These are phyloP conservation scores for Sarcophaga carnaria DNA, from an alignment of 2,888 invertebrate species.

Conservation along the genomic window DNA sequence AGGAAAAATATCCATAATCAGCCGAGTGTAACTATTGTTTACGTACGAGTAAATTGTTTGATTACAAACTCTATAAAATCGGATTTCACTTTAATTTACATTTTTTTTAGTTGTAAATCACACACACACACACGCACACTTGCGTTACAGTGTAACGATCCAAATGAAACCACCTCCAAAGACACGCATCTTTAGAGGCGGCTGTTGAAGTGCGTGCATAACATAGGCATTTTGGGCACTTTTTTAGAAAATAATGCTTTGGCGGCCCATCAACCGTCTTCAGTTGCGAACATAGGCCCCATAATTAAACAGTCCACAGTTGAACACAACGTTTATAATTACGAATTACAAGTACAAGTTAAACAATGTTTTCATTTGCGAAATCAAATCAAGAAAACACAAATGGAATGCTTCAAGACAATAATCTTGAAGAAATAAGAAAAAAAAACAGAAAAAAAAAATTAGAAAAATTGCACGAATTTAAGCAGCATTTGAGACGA, in stretches of 20 bases:
- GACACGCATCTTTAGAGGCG: conserved; percentile 63
- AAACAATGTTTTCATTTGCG: conserved; percentile 46
- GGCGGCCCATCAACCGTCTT: conserved; percentile 42
- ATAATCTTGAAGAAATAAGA: conserved; percentile 48
- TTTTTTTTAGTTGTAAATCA: conserved; percentile 58
- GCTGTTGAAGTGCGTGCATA: conserved; percentile 56
- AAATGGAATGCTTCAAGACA: conserved; percentile 55
- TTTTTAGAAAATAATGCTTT: conserved; percentile 3
- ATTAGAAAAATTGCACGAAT: conserved; percentile 63
- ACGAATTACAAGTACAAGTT: conserved; percentile 38
- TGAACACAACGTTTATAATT: conserved; percentile 21
- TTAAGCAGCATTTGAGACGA: conserved; percentile 54
- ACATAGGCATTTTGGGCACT: conserved; percentile 16
- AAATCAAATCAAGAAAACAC: conserved; percentile 48
- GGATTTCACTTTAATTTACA: conserved; percentile 69
- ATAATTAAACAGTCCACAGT: conserved; percentile 65
- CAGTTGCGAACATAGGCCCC: conserved; percentile 26
- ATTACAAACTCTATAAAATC: conserved; percentile 31
- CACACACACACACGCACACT: conserved; percentile 5
- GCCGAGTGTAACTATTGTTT: conserved; percentile 48
- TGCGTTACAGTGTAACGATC: conserved; percentile 11
- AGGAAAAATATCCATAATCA: conserved; percentile 51
- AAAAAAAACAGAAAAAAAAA: conserved; percentile 9
- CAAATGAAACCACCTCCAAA: conserved; percentile 29
- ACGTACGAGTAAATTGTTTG: conserved; percentile 14